Evolutionary conservation across 2,113 vertebrate species (phyloP).

Genomic region (Misgurnus mizolepis): DNA sequence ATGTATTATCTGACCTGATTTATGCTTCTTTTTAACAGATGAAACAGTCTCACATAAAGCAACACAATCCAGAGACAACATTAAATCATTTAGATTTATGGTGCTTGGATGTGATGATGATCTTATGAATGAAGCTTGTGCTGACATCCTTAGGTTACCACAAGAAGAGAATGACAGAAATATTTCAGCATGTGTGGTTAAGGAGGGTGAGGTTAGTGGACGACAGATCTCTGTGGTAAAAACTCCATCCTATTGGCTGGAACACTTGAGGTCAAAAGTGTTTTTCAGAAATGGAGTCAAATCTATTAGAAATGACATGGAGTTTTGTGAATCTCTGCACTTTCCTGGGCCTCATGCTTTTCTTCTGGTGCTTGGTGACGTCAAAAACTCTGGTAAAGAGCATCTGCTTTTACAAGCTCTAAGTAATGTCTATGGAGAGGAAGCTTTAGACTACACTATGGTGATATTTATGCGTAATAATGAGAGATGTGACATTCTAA

Average conservation of each 20-base stretch:
- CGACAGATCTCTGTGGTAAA: background rate
- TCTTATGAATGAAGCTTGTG: background rate
- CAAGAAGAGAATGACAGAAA: background rate
- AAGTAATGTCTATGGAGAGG: background rate
- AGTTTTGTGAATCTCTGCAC: background rate
- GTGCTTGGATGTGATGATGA: background rate
- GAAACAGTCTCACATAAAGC: background rate
- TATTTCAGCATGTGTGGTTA: background rate
- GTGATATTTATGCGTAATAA: background rate
- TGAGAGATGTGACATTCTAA: background rate
- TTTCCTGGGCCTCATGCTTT: slow-evolving; percentile 22
- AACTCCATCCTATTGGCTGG: background rate
- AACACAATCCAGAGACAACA: background rate
- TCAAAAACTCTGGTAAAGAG: background rate
- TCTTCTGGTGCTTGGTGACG: background rate
- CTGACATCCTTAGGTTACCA: background rate
- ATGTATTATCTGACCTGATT: too few relatives aligned
- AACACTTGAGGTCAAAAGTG: background rate
- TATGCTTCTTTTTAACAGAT: background rate
- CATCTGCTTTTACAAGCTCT: background rate
- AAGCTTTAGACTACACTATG: slow-evolving; percentile 2
- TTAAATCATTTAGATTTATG: background rate
- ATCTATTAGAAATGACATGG: background rate
- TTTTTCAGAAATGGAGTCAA: background rate
- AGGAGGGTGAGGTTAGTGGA: background rate